These are phyloP conservation scores for Ptilorrhoa leucosticta DNA, from an alignment of 2,113 vertebrate genomes.

Conservation along the genomic window DNA sequence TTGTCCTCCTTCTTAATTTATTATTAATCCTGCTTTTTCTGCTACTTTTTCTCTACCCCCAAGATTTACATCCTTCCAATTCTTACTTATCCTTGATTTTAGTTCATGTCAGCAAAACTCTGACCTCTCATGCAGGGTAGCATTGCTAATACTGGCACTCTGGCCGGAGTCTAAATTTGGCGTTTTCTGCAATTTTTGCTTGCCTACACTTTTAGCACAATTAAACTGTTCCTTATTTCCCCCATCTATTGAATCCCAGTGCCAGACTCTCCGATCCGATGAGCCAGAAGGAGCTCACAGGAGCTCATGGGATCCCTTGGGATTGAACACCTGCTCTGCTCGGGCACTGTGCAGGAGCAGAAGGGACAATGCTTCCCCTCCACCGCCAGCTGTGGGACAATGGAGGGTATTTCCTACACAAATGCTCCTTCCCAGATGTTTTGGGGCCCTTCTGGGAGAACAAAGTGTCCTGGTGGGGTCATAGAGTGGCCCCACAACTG, in stretches of 20 bases:
- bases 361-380: neutral
- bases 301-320: neutral
- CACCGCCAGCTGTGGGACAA: neutral
- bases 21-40: neutral
- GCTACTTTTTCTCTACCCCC: neutral
- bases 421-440: neutral
- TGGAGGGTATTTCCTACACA: neutral
- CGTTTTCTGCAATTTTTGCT: neutral
- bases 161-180: neutral
- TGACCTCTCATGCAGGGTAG: neutral
- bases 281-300: neutral
- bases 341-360: neutral
- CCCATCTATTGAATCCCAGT: neutral
- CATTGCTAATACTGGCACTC: neutral
- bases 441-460: neutral
- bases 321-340: neutral
- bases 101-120: neutral
- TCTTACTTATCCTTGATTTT: neutral
- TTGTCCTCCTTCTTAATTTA: neutral
- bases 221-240: neutral
- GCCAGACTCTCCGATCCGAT: neutral
- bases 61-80: neutral
- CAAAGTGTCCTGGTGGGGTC: neutral
- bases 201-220: neutral
- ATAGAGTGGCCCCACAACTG: neutral